These are phyloP conservation scores for Microctonus aethiopoides DNA, from an alignment of 2,888 invertebrate species.

Conservation along the genomic window DNA sequence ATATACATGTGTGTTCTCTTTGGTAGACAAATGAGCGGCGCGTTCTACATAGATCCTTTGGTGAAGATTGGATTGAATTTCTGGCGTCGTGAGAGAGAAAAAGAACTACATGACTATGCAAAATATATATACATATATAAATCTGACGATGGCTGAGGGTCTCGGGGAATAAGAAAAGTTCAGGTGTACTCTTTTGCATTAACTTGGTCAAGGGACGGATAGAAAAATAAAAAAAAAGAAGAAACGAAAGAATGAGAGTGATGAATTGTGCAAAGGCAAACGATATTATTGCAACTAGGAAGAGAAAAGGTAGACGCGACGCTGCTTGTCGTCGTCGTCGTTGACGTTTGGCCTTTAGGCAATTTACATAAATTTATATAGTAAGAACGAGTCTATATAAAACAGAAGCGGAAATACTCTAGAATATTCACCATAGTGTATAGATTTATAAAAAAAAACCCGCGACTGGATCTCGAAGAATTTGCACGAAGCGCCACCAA, in stretches of 20 bases:
- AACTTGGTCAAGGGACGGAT: background rate
- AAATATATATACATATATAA: conserved; percentile 15
- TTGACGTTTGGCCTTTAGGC: conserved; percentile 10
- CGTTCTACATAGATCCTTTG: conserved; percentile 65
- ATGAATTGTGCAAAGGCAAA: conserved; percentile 18
- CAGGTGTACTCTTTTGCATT: background rate
- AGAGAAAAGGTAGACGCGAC: background rate
- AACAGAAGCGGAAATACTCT: conserved; percentile 4
- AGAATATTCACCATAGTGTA: background rate
- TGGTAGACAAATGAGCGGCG: conserved; percentile 65
- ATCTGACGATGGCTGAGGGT: conserved; percentile 6
- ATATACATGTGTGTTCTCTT: conserved; percentile 34
- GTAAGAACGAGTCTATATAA: conserved; percentile 9
- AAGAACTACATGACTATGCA: conserved; percentile 45
- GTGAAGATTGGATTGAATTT: conserved; percentile 65
- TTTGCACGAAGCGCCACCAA: conserved; percentile 30
- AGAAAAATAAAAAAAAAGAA: no score
- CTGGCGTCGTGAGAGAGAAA: conserved; percentile 58
- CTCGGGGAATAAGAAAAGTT: conserved; percentile 33
- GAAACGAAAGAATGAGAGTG: background rate
- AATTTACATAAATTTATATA: conserved; percentile 19
- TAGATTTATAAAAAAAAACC: no score
- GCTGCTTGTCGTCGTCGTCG: background rate
- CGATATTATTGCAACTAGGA: background rate
- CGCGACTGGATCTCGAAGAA: conserved; percentile 19